Evolutionary conservation across 2,797 vertebrate genomes (phyloP), one percentile per base, ranked within the genome.

Genomic region (Lagocephalus sceleratus): DNA sequence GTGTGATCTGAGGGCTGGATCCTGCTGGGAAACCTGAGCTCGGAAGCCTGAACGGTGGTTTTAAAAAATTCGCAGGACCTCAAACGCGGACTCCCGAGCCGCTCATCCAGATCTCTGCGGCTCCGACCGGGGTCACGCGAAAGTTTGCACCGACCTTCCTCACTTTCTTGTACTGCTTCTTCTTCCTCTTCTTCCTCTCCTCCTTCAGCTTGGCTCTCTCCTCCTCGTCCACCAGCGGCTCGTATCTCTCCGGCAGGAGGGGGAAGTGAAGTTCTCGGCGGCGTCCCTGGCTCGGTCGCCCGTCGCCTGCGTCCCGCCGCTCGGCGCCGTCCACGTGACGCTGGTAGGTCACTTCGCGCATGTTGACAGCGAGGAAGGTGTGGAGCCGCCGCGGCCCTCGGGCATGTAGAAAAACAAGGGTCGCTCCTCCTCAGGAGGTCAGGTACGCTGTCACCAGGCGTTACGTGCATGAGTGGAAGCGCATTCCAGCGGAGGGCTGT

Each of bases 161-260:
- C 7, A 92, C 93, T 82, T 93, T 94, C 78, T 91, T 90, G 66
- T 85, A 87, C 63, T 82, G 92, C 66, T 91, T 89, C 58, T 91
- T 91, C 75, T 79, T 90, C 49, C 60, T 83, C 29, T 68, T 83
- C 55, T 83, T 86, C 63, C 68, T 87, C 63, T 88, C 85, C n/a
- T 87, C 83, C 51, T 75, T 76, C 5, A 50, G 52, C 49, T 29
- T 63, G 53, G 60, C 77, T 11, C 38, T 49, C 7, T 41, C 66
- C 8, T 80, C 73, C 4, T 82, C 75, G 3, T 91, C 87, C 0
- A 68, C 47, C 73, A 95, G 78, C 0, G 81, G 90, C 54, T 93
- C 81, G 51, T 94, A 94, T 49, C 66, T 81, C 63, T 89, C 92
- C 0, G 90, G 82, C 44, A 91, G 73, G 46, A 85, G 81, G 9